Evolutionary conservation across 2,888 invertebrate genomes (phyloP).

Genomic region (Clunio marinus): DNA sequence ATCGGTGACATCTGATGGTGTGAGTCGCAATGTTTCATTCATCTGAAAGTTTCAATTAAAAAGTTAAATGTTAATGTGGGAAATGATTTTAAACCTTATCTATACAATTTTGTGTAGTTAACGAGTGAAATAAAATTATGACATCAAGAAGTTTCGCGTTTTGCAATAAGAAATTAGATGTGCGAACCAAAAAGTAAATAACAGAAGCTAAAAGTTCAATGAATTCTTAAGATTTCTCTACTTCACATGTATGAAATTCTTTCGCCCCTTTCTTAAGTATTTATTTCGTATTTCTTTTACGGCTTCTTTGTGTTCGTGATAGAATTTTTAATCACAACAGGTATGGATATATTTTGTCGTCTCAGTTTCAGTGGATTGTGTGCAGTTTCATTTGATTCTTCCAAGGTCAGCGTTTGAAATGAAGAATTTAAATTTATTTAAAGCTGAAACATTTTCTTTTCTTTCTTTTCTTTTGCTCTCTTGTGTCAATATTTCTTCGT

Average conservation of each 20-base stretch:
- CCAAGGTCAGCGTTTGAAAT: background rate
- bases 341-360: background rate
- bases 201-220: slow-evolving; percentile 26
- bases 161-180: background rate
- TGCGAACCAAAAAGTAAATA: background rate
- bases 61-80: no score
- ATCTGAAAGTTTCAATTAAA: slow-evolving; percentile 53
- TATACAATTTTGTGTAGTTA: no score
- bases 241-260: background rate
- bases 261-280: background rate
- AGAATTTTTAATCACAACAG: no score
- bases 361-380: background rate
- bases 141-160: background rate
- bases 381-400: background rate
- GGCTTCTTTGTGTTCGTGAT: no score
- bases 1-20: slow-evolving; percentile 61
- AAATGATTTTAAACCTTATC: no score
- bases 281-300: no score
- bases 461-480: background rate
- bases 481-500: background rate
- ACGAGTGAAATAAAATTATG: no score
- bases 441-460: background rate
- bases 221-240: slow-evolving; percentile 21
- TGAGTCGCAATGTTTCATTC: slow-evolving; percentile 59
- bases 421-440: background rate